Evolutionary conservation across 2,888 invertebrate genomes (phyloP).

Genomic region (Pollenia angustigena): DNA sequence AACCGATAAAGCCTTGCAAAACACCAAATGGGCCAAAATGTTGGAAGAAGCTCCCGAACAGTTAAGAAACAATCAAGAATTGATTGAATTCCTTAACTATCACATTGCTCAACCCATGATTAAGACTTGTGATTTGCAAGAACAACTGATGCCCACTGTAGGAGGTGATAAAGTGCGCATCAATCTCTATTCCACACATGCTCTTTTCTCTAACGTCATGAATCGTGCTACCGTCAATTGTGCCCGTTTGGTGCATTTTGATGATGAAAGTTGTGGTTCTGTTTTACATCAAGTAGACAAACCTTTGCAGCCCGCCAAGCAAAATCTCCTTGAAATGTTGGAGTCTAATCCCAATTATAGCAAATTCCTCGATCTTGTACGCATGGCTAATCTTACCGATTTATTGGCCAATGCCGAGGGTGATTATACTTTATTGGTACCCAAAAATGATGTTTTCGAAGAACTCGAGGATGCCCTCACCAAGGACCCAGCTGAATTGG

Average conservation of each 20-base stretch:
- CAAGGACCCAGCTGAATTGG: slow-evolving; percentile 78
- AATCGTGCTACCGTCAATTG: slow-evolving; percentile 89
- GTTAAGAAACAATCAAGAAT: slow-evolving; percentile 83
- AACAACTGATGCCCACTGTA: slow-evolving; percentile 85
- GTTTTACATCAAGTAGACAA: slow-evolving; percentile 88
- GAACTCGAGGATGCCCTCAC: slow-evolving; percentile 80
- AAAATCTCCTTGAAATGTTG: slow-evolving; percentile 81
- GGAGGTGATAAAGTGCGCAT: slow-evolving; percentile 85
- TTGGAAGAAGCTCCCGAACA: slow-evolving; percentile 82
- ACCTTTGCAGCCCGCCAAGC: slow-evolving; percentile 84
- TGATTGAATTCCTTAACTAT: slow-evolving; percentile 87
- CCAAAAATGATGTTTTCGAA: slow-evolving; percentile 83
- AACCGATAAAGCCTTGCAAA: slow-evolving; percentile 87
- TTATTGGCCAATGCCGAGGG: slow-evolving; percentile 80
- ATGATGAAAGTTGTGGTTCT: slow-evolving; percentile 88
- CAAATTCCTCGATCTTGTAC: slow-evolving; percentile 82
- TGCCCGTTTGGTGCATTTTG: slow-evolving; percentile 86
- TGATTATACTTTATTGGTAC: slow-evolving; percentile 82
- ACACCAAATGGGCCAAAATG: slow-evolving; percentile 82
- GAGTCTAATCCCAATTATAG: slow-evolving; percentile 83
- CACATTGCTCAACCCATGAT: slow-evolving; percentile 87
- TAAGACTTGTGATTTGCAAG: slow-evolving; percentile 86
- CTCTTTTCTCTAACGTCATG: slow-evolving; percentile 86
- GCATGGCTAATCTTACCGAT: slow-evolving; percentile 81
- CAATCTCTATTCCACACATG: slow-evolving; percentile 87